phyloP scores from a whole-genome alignment of 1,140 invertebrate genomes.

The Anastrepha obliqua region DNA sequence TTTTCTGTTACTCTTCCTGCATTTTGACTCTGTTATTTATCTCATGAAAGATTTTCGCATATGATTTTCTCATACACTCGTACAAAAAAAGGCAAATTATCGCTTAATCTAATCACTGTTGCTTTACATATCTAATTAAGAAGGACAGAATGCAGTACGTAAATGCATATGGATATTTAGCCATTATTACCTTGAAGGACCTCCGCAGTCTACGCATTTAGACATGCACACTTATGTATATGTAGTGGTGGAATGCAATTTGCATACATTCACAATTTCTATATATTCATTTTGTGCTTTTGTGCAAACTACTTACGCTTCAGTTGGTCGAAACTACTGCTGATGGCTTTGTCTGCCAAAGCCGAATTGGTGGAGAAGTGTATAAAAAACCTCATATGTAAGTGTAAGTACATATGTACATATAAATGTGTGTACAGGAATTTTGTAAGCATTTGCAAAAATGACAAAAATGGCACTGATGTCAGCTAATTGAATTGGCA shows the following conservation, averaged over 20 bases:
- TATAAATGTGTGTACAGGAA: background rate
- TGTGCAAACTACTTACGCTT: constrained; percentile 28
- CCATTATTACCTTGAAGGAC: background rate
- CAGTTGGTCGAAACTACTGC: constrained; percentile 19
- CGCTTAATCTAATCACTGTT: background rate
- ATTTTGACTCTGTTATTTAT: no score
- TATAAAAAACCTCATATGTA: background rate
- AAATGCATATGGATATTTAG: background rate
- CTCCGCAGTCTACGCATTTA: background rate
- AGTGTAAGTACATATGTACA: no score
- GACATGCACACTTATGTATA: background rate
- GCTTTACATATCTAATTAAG: background rate
- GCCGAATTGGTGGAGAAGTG: background rate
- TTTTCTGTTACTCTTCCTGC: no score
- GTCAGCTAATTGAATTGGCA: constrained; percentile 53
- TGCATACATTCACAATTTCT: constrained; percentile 20
- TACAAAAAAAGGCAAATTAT: background rate
- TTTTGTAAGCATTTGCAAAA: constrained; percentile 33
- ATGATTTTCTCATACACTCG: no score
- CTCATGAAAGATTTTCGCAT: no score
- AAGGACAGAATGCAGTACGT: background rate
- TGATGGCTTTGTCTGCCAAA: constrained; percentile 27
- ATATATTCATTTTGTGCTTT: constrained; percentile 25
- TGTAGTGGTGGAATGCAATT: constrained; percentile 12
- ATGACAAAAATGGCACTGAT: constrained; percentile 42